A percentile compares a stretch with the other conserved stretches of the same genome.
Evolutionary conservation across 2,888 invertebrate species (phyloP).

Genomic region (Ecliptopera silaceata): DNA sequence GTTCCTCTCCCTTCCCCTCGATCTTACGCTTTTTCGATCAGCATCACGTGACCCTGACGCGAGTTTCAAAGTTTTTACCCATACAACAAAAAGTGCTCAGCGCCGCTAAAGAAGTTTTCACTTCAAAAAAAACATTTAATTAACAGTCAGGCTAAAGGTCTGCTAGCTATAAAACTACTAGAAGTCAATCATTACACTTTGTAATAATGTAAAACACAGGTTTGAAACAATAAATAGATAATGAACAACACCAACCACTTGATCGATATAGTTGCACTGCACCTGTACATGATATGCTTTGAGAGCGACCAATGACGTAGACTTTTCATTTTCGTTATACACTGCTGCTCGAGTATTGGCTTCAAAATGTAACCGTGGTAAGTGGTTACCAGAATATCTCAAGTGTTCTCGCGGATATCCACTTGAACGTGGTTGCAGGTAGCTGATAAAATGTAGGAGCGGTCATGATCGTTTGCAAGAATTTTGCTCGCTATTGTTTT

Average conservation of each 20-base stretch:
- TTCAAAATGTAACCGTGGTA: conserved; percentile 28
- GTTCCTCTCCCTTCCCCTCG: no score
- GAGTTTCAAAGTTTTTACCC: no score
- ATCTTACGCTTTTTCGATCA: no score
- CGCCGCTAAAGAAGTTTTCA: no score
- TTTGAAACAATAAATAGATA: background rate
- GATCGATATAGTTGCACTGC: background rate
- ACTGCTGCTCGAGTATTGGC: conserved; percentile 19
- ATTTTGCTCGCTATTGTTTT: conserved; percentile 13
- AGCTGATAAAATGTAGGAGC: conserved; percentile 45
- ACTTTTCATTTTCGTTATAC: conserved; percentile 1
- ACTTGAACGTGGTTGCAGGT: conserved; percentile 36
- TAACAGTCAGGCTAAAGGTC: background rate
- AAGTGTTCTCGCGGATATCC: conserved; percentile 35
- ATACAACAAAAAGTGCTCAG: no score
- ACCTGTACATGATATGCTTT: background rate
- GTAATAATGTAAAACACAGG: background rate
- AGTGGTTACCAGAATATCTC: conserved; percentile 38
- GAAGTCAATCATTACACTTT: background rate
- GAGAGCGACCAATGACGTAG: background rate
- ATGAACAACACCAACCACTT: background rate
- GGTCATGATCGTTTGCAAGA: conserved; percentile 37
- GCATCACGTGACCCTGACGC: no score
- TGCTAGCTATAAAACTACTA: background rate
- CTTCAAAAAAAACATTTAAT: no score